Conservation (phyloP, 2,888 invertebrate genomes). For the Chloromyia formosa region DNA sequence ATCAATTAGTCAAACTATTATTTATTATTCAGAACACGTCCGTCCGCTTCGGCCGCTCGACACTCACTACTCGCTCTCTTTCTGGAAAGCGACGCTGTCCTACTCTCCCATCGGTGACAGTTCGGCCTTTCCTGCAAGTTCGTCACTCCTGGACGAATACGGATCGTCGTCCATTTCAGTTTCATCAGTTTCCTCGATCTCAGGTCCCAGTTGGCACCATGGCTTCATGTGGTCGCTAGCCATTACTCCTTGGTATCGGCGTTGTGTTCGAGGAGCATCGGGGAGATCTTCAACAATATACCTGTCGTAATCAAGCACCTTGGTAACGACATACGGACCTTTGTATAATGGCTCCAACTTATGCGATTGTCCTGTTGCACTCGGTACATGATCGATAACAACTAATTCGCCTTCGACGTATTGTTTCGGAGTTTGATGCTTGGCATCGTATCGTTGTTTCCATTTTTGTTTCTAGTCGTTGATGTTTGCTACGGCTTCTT, state of each 20-base stretch:
- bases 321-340: background rate
- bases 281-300: no score
- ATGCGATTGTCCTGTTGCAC: conserved; percentile 1
- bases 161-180: no score
- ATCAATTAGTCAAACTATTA: no score
- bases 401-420: background rate
- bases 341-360: background rate
- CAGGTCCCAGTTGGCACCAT: background rate
- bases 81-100: conserved; percentile 4
- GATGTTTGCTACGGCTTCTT: background rate
- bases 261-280: background rate
- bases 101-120: background rate
- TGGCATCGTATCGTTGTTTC: no score
- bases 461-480: no score
- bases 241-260: background rate
- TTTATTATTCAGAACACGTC: no score
- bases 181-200: background rate
- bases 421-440: background rate
- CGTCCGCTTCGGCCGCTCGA: no score
- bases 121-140: no score
- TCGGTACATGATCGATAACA: background rate
- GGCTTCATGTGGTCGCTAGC: background rate
- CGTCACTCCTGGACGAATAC: no score
- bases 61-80: background rate
- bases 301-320: background rate